A percentile compares a stretch with the other conserved stretches of the same genome.
phyloP scores from a whole-genome alignment of 2,797 vertebrate genomes.

The Lepus townsendii region DNA sequence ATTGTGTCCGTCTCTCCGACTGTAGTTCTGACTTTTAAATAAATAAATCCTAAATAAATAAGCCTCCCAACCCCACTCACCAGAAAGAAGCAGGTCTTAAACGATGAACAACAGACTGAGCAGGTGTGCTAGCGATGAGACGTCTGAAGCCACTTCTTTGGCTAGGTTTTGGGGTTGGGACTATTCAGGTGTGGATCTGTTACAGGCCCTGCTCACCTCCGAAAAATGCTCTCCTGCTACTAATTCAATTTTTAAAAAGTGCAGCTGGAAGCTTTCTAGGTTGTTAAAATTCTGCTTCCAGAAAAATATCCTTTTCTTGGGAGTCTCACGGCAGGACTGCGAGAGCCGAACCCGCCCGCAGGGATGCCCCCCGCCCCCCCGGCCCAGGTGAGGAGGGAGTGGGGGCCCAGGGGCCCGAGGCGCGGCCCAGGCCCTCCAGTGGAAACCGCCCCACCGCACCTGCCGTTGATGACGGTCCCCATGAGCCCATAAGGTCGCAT shows the following conservation, averaged over 20 bases:
- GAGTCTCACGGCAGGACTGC: conserved; percentile 39
- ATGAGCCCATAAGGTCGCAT: conserved; percentile 65
- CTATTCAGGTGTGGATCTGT: conserved; percentile 69
- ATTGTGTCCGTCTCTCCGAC: too few species aligned
- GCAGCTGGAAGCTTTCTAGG: conserved; percentile 77
- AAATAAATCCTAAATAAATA: too few species aligned
- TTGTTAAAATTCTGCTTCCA: conserved; percentile 81
- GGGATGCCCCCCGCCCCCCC: too few species aligned
- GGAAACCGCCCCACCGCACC: conserved; percentile 74
- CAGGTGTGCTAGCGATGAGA: background rate
- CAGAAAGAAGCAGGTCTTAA: background rate
- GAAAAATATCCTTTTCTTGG: conserved; percentile 77
- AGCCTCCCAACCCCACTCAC: background rate
- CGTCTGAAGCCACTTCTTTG: background rate
- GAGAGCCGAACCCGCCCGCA: too few species aligned
- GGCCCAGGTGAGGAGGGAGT: too few species aligned
- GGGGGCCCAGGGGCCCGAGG: too few species aligned
- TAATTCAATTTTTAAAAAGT: conserved; percentile 79
- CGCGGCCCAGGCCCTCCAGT: conserved; percentile 72
- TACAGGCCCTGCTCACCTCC: conserved; percentile 73
- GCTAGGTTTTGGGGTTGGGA: conserved; percentile 58
- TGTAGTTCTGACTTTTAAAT: too few species aligned
- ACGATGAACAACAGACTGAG: conserved; percentile 35
- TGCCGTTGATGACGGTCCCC: conserved; percentile 73
- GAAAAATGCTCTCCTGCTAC: conserved; percentile 50